phyloP scores from a whole-genome alignment of 2,113 vertebrate genomes.

The Piprites chloris region DNA sequence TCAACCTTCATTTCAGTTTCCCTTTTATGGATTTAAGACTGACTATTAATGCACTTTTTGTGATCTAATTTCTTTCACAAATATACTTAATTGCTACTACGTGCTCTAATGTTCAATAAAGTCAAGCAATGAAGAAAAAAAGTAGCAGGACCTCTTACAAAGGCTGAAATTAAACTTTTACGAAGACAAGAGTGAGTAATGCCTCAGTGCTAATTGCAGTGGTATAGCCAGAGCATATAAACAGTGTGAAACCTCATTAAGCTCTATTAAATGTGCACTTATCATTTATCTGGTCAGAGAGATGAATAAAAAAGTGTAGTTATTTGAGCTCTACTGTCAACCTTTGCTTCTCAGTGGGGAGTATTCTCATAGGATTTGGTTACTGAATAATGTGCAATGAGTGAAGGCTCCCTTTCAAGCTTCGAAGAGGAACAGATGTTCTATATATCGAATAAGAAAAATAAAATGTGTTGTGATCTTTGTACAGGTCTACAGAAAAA shows the following conservation, averaged over 20 bases:
- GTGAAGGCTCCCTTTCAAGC: not conserved
- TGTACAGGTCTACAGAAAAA: not conserved
- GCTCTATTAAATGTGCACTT: conserved; percentile 21
- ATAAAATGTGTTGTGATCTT: not conserved
- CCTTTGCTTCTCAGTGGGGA: not conserved
- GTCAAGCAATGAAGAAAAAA: conserved; percentile 69
- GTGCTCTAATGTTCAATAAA: conserved; percentile 67
- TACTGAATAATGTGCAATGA: not conserved
- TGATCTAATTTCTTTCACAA: conserved; percentile 67
- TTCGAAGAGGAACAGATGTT: not conserved
- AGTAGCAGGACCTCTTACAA: conserved; percentile 59
- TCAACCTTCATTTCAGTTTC: conserved; percentile 31
- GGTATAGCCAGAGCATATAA: conserved; percentile 36
- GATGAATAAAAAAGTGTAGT: not conserved
- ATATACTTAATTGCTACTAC: conserved; percentile 67
- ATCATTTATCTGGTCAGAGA: conserved; percentile 38
- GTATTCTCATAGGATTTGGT: not conserved
- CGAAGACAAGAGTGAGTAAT: conserved; percentile 63
- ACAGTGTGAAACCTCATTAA: conserved; percentile 65
- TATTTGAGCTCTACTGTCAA: not conserved
- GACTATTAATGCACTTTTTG: conserved; percentile 38
- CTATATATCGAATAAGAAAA: not conserved
- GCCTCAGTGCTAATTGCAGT: conserved; percentile 58
- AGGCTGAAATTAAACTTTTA: conserved; percentile 60
- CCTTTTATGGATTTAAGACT: conserved; percentile 48